Base-by-base conservation (phyloP, 2,888 invertebrate species). In the Noctua fimbriata region DNA sequence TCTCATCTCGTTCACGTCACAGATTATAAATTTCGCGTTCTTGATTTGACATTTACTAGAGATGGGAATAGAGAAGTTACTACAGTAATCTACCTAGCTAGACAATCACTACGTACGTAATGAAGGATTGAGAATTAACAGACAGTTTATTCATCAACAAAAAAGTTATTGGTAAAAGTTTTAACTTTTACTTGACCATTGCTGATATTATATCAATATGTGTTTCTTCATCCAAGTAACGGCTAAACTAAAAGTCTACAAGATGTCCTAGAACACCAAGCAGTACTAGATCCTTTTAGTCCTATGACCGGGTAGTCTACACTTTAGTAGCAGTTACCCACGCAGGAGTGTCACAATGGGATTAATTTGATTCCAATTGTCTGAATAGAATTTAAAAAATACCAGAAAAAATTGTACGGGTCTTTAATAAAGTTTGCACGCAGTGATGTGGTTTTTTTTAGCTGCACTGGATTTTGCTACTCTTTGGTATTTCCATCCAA, bases 1-100 rank as follows among this genome's bases (percentile, higher is more conserved):
- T 76, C 66, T 81, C 86, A 81, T 76, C 66, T 81, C 76, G 76
- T 76, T 81, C 83, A 47, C 55, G 63, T 73, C 85, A 82, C 84
- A 81, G 81, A 81, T 58, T 66, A 79, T 55, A 81, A n/a, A 63
- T 70, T 60, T 81, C 60, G 49, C 4, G 14, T 41, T 24, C 41
- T 49, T 32, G 21, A 63, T 71, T 81, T 81, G 81, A 79, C 78
- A 52, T 79, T 52, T 52, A 71, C n/a, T 81, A 71, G 72, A 32
- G 71, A 36, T n/a, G 41, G 7, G 41, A 70, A 18, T 47, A 41
- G 18, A 32, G 2, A 16, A 76, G 18, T 76, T 49, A 18, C 44
- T 47, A 14, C 10, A 18, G 21, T 41, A n/a, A 16, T 9, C 41
- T 41, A 41, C 7, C 41, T 41, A 47, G 16, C 0, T 28, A 28